phyloP scores from a whole-genome alignment of 1,140 invertebrate species.

The Drosophila lini region DNA sequence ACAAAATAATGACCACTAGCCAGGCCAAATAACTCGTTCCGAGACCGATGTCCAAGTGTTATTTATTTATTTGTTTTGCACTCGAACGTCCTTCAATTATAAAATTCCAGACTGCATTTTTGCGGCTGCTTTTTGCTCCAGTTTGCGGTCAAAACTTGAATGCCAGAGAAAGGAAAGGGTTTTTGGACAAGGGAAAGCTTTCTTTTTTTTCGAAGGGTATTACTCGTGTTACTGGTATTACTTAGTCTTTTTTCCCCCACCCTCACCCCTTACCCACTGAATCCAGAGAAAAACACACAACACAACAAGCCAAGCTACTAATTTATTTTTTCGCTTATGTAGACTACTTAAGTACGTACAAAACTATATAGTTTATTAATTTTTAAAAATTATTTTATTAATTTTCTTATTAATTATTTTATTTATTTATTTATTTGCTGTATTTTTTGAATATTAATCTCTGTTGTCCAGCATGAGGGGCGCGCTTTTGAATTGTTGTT shows the following conservation, averaged over 20 bases:
- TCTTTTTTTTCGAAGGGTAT: constrained; percentile 2
- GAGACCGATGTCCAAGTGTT: constrained; percentile 4
- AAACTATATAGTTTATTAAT: constrained; percentile 3
- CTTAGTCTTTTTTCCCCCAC: background rate
- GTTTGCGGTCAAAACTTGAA: constrained; percentile 20
- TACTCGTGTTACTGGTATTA: background rate
- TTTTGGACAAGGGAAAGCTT: constrained; percentile 2
- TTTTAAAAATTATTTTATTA: background rate
- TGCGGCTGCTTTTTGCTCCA: constrained; percentile 23
- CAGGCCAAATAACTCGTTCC: constrained; percentile 25
- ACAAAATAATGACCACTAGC: constrained; percentile 32
- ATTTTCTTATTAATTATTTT: constrained; percentile 4
- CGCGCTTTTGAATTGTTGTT: constrained; percentile 70
- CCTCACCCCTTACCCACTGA: background rate
- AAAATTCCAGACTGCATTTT: constrained; percentile 61
- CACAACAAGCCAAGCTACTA: constrained; percentile 28
- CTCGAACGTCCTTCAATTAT: constrained; percentile 64
- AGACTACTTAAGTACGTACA: constrained; percentile 5
- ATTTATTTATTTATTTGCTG: constrained; percentile 6
- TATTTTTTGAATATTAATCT: constrained; percentile 1
- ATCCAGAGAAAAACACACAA: constrained; percentile 16
- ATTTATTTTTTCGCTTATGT: constrained; percentile 45
- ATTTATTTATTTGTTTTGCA: constrained; percentile 32
- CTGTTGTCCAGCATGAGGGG: constrained; percentile 43
- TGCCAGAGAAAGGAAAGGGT: constrained; percentile 8